phyloP scores from a whole-genome alignment of 2,113 vertebrate species.

The Chaetodon auriga region DNA sequence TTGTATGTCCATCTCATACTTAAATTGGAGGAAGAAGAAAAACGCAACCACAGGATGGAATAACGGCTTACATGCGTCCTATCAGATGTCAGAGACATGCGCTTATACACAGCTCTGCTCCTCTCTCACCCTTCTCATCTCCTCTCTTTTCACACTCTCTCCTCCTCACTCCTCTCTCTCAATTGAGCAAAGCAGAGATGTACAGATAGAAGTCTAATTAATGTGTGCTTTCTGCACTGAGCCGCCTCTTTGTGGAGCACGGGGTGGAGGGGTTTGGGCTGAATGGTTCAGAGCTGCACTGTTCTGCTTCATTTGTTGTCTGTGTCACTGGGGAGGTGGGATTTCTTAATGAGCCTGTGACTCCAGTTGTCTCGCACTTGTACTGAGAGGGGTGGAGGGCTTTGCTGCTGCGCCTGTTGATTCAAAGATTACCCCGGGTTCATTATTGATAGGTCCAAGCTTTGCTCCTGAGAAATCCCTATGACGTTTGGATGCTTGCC shows the following conservation, averaged over 20 bases:
- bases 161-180: slow-evolving; percentile 13
- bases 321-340: slow-evolving; percentile 49
- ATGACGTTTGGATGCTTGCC: background rate
- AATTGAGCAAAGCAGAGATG: slow-evolving; percentile 53
- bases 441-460: slow-evolving; percentile 25
- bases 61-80: background rate
- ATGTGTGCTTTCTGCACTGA: slow-evolving; percentile 59
- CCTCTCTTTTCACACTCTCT: slow-evolving; percentile 6
- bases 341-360: slow-evolving; percentile 54
- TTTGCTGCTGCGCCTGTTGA: slow-evolving; percentile 40
- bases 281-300: slow-evolving; percentile 50
- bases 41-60: background rate
- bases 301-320: slow-evolving; percentile 68
- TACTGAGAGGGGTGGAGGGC: background rate
- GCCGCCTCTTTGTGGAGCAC: slow-evolving; percentile 45
- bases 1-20: background rate
- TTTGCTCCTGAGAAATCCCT: slow-evolving; percentile 29
- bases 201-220: slow-evolving; percentile 71
- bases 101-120: background rate
- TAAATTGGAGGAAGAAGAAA: background rate
- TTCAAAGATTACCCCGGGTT: slow-evolving; percentile 47
- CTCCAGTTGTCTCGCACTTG: slow-evolving; percentile 31
- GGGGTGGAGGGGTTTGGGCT: slow-evolving; percentile 35
- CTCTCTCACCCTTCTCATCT: slow-evolving; percentile 3
- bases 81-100: background rate